Percentiles rank a stretch among this genome's conserved stretches.
Conservation (phyloP, 2,113 vertebrate genomes). For the Ageneiosus marmoratus region DNA sequence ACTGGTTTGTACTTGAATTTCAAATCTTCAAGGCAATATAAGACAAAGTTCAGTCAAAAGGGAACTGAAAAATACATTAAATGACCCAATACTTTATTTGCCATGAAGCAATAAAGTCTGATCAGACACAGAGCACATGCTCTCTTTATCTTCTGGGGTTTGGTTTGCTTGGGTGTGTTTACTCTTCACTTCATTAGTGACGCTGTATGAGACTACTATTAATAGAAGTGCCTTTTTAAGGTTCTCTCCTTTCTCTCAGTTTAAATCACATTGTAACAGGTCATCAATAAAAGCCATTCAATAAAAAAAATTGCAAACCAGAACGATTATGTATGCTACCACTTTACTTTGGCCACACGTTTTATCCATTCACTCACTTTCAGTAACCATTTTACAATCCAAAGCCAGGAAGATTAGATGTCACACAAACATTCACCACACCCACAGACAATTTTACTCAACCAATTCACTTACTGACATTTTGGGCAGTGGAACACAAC, state of each 20-base stretch:
- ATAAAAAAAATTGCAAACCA: constrained; percentile 25
- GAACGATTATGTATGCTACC: not conserved
- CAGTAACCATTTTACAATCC: not conserved
- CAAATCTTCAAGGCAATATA: constrained; percentile 24
- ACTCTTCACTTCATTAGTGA: constrained; percentile 52
- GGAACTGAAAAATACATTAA: not conserved
- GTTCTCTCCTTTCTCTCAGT: constrained; percentile 58
- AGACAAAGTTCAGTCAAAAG: not conserved
- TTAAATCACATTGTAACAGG: constrained; percentile 63
- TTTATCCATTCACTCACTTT: not conserved
- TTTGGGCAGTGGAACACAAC: not conserved
- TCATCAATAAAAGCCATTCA: constrained; percentile 3
- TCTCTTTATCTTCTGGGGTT: constrained; percentile 20
- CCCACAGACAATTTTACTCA: not conserved
- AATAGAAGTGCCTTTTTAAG: constrained; percentile 72
- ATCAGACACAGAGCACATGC: constrained; percentile 51
- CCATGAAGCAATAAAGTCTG: constrained; percentile 66
- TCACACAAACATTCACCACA: not conserved
- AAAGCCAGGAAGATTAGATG: not conserved
- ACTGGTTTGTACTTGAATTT: constrained; percentile 36
- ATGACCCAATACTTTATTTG: constrained; percentile 7
- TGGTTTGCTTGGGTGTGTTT: constrained; percentile 56
- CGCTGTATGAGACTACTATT: constrained; percentile 67
- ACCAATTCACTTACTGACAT: not conserved
- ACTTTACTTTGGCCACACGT: not conserved